These are phyloP conservation scores for Nothocercus nigrocapillus DNA, from an alignment of 2,113 vertebrate genomes.

Conservation along the genomic window DNA sequence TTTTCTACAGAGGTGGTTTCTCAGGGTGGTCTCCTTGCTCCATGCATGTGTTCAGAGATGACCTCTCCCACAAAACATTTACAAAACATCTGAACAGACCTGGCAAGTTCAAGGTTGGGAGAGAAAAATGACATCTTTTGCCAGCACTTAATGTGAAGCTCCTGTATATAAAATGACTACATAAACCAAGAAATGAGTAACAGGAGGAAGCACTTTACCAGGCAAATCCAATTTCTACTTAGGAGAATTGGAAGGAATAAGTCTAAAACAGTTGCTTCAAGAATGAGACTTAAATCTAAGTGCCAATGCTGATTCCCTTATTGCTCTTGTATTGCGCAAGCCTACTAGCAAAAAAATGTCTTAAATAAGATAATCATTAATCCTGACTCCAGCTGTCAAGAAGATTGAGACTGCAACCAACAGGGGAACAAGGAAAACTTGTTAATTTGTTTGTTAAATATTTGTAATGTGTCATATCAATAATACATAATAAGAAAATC, in stretches of 20 bases:
- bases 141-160: background rate
- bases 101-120: background rate
- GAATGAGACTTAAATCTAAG: slow-evolving; percentile 34
- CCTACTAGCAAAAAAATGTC: background rate
- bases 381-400: slow-evolving; percentile 41
- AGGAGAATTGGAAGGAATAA: background rate
- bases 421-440: slow-evolving; percentile 31
- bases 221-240: slow-evolving; percentile 16
- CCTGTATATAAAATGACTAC: slow-evolving; percentile 34
- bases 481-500: slow-evolving; percentile 58
- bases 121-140: background rate
- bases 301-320: background rate
- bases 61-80: background rate
- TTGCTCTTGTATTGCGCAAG: background rate
- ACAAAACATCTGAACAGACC: background rate
- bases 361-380: slow-evolving; percentile 56
- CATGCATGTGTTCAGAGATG: background rate
- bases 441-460: slow-evolving; percentile 64
- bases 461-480: slow-evolving; percentile 55
- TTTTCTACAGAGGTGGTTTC: background rate
- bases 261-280: slow-evolving; percentile 16
- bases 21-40: background rate
- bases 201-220: slow-evolving; percentile 21
- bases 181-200: slow-evolving; percentile 38
- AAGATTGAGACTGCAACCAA: slow-evolving; percentile 30